Evolutionary conservation across 2,113 vertebrate genomes (phyloP).

Genomic region (Ailurus styani): DNA sequence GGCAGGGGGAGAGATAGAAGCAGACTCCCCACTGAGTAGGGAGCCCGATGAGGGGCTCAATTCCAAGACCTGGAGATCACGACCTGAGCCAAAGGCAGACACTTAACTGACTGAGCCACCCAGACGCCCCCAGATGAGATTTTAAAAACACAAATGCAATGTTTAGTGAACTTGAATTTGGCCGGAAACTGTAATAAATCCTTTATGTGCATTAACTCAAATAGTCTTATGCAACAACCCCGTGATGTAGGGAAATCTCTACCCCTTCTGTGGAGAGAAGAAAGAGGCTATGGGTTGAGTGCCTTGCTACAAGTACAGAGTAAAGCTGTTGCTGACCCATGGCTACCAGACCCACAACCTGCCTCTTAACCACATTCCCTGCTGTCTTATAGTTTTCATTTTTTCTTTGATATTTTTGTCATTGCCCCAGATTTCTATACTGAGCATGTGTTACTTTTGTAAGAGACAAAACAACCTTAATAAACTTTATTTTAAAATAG

Average conservation of each 20-base stretch:
- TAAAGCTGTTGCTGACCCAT: accelerated
- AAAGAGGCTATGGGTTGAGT: neutral
- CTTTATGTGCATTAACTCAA: neutral
- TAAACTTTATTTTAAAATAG: neutral
- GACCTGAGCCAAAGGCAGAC: neutral
- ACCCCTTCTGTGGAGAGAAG: neutral
- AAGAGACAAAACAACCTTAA: neutral
- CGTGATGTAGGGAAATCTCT: neutral
- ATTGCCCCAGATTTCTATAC: neutral
- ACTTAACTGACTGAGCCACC: neutral
- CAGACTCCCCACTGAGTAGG: no score
- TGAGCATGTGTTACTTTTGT: neutral
- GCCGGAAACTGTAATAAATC: neutral
- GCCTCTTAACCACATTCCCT: neutral
- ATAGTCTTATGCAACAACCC: neutral
- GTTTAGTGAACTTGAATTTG: neutral
- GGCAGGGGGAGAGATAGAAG: no score
- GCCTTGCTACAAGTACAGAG: neutral
- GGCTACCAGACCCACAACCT: neutral
- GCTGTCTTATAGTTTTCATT: neutral
- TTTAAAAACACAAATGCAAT: neutral
- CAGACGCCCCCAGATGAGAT: neutral
- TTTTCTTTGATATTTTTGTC: neutral
- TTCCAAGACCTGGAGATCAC: no score
- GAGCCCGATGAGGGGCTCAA: no score